phyloP scores from a whole-genome alignment of 2,888 invertebrate genomes.

The Diarsia mendica region DNA sequence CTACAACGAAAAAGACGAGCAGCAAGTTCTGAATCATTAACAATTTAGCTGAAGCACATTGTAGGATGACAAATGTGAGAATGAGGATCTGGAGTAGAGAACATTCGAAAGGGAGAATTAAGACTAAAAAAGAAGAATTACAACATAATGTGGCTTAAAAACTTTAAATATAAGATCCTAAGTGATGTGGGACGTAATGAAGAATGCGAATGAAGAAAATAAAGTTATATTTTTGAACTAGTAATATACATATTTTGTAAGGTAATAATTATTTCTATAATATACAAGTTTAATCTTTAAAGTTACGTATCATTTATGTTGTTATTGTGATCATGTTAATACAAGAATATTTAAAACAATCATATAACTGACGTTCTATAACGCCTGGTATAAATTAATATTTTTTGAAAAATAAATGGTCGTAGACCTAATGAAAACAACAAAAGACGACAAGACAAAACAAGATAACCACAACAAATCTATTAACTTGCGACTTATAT shows the following conservation, averaged over 20 bases:
- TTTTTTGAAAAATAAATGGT: no score
- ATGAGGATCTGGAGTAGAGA: neutral
- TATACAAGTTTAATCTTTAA: neutral
- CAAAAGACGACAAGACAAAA: no score
- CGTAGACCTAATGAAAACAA: no score
- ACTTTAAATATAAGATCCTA: neutral
- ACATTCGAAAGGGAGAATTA: neutral
- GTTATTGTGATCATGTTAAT: neutral
- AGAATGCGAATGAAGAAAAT: neutral
- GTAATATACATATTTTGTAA: neutral
- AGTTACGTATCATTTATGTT: neutral
- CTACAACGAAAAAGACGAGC: conserved; percentile 19
- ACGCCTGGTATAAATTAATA: neutral
- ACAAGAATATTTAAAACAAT: neutral
- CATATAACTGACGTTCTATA: neutral
- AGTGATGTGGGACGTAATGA: neutral
- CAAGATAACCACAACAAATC: no score
- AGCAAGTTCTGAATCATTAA: conserved; percentile 46
- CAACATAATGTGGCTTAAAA: neutral
- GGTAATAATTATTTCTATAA: neutral
- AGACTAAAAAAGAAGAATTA: neutral
- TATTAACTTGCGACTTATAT: no score
- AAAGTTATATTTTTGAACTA: neutral
- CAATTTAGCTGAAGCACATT: conserved; percentile 43
- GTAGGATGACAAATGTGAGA: conserved; percentile 11